phyloP scores from a whole-genome alignment of 2,797 vertebrate species.

The Sparidentex hasta region DNA sequence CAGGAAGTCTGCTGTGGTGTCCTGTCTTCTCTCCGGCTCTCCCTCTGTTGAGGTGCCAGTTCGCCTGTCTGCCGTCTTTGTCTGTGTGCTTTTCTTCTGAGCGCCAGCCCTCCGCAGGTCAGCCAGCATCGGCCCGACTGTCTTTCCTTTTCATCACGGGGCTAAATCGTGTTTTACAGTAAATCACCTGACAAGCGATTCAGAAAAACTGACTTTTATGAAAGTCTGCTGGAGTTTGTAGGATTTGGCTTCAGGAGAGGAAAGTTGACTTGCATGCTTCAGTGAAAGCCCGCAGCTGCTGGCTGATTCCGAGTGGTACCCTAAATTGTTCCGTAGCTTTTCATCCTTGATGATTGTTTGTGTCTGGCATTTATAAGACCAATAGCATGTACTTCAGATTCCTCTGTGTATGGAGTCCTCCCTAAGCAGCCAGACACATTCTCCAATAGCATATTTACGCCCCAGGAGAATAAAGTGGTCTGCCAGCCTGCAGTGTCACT shows the following conservation, averaged over 20 bases:
- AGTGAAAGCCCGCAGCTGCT: conserved; percentile 66
- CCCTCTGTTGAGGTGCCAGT: conserved; percentile 53
- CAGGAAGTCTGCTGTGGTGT: conserved; percentile 60
- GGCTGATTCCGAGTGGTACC: conserved; percentile 58
- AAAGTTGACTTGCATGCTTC: conserved; percentile 67
- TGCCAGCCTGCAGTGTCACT: conserved; percentile 34
- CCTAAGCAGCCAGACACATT: conserved; percentile 66
- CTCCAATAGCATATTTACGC: conserved; percentile 75
- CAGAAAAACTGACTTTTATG: conserved; percentile 51
- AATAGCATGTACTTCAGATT: conserved; percentile 61
- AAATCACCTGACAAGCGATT: conserved; percentile 63
- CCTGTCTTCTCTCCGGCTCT: conserved; percentile 58
- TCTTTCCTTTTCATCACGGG: conserved; percentile 45
- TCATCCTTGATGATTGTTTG: conserved; percentile 69
- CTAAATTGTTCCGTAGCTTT: conserved; percentile 71
- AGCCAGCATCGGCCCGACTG: conserved; percentile 32
- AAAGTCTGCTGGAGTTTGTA: conserved; percentile 56
- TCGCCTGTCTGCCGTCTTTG: conserved; percentile 39
- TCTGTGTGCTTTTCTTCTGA: conserved; percentile 17
- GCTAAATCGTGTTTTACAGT: conserved; percentile 51
- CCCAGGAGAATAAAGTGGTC: conserved; percentile 53
- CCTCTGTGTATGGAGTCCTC: conserved; percentile 62
- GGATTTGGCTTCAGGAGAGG: conserved; percentile 64
- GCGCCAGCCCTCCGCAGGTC: conserved; percentile 14
- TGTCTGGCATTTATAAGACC: conserved; percentile 68